Conservation (phyloP, 2,888 invertebrate genomes). For the Buathra laborator region DNA sequence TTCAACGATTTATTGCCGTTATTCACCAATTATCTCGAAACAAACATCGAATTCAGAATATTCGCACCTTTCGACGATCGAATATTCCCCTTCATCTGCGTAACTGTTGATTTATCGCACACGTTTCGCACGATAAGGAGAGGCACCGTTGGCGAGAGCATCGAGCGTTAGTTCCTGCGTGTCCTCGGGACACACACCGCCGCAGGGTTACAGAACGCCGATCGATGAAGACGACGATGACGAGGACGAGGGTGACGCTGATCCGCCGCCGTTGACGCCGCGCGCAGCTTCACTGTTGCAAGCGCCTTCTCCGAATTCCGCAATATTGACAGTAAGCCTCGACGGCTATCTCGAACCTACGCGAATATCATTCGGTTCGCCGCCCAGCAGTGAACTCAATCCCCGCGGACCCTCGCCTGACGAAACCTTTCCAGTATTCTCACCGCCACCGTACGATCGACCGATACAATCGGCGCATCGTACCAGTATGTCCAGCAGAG, state of each 20-base stretch:
- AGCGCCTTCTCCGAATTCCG: slow-evolving; percentile 93
- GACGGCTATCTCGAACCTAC: slow-evolving; percentile 95
- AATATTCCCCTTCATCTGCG: neutral
- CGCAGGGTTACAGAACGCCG: slow-evolving; percentile 93
- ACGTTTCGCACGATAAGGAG: slow-evolving; percentile 72
- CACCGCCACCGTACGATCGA: slow-evolving; percentile 90
- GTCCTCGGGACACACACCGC: slow-evolving; percentile 88
- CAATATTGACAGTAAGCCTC: slow-evolving; percentile 93
- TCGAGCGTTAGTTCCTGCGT: slow-evolving; percentile 88
- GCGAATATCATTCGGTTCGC: slow-evolving; percentile 92
- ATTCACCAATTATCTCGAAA: neutral
- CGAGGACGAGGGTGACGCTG: slow-evolving; percentile 77
- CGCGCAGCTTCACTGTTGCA: slow-evolving; percentile 87
- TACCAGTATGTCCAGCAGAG: slow-evolving; percentile 77
- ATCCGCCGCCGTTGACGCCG: slow-evolving; percentile 86
- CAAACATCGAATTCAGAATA: neutral
- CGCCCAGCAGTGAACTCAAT: slow-evolving; percentile 90
- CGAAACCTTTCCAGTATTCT: slow-evolving; percentile 94
- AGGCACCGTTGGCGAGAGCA: slow-evolving; percentile 87
- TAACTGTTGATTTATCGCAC: slow-evolving; percentile 14
- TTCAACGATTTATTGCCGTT: neutral
- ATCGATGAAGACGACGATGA: slow-evolving; percentile 88
- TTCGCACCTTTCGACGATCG: neutral
- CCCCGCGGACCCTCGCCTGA: slow-evolving; percentile 90
- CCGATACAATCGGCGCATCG: slow-evolving; percentile 72